phyloP scores from a whole-genome alignment of 2,113 vertebrate species.

The Thermophis baileyi region DNA sequence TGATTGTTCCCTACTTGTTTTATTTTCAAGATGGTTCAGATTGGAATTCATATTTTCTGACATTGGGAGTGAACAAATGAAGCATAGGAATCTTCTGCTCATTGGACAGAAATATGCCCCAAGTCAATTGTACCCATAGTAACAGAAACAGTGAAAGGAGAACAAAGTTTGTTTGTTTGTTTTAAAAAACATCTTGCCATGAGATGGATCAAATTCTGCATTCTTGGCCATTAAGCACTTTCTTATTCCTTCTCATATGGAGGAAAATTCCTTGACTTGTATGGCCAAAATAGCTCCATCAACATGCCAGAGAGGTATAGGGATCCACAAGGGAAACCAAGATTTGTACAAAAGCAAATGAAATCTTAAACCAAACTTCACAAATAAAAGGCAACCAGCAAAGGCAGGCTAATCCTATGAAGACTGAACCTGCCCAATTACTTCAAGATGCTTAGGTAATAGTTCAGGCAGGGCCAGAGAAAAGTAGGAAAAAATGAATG shows the following conservation, averaged over 20 bases:
- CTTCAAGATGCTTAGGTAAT: neutral
- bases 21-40: neutral
- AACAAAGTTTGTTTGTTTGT: neutral
- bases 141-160: neutral
- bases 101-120: neutral
- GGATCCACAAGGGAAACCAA: no score
- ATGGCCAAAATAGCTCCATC: neutral
- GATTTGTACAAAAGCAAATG: neutral
- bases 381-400: neutral
- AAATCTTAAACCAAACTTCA: neutral
- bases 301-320: neutral
- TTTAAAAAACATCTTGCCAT: neutral
- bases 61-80: neutral
- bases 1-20: neutral
- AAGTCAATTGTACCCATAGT: neutral
- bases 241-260: neutral
- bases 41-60: neutral
- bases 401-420: neutral
- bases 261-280: neutral
- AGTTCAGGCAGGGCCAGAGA: neutral
- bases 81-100: neutral
- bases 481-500: neutral
- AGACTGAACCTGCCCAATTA: neutral
- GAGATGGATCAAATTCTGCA: neutral
- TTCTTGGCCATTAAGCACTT: neutral